Percentiles rank a stretch among this genome's conserved stretches.
Conservation (phyloP, 92 coral and sea anemone genomes). For the Galaxea fascicularis region DNA sequence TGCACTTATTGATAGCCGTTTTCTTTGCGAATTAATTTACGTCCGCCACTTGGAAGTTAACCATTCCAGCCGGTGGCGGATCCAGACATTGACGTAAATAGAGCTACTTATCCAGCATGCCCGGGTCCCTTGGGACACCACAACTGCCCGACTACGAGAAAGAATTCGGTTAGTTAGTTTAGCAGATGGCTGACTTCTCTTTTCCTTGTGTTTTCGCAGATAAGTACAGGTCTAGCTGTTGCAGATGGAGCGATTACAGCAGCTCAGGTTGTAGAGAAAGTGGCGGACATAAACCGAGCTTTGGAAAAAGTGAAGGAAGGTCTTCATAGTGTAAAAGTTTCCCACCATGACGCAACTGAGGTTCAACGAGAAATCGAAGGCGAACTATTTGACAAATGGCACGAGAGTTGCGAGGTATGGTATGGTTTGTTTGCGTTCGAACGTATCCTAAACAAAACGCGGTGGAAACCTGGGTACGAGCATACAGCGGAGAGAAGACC, state of each 20-base stretch:
- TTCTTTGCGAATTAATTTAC: too few relatives aligned
- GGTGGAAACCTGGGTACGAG: background rate
- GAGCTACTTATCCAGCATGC: too few relatives aligned
- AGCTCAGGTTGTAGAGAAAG: background rate
- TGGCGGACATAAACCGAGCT: conserved; percentile 17
- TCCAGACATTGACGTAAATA: too few relatives aligned
- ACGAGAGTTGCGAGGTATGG: background rate
- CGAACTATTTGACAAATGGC: conserved; percentile 46
- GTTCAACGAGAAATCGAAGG: conserved; percentile 64
- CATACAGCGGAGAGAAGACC: conserved; percentile 1
- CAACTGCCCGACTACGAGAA: too few relatives aligned
- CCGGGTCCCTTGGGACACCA: background rate
- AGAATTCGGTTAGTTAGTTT: background rate
- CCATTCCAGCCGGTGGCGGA: background rate
- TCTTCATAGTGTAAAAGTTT: conserved; percentile 55
- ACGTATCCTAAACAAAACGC: background rate
- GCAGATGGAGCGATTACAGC: conserved; percentile 12
- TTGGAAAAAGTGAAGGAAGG: conserved; percentile 60
- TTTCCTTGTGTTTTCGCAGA: conserved; percentile 11
- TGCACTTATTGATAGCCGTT: conserved; percentile 1
- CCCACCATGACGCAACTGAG: conserved; percentile 46
- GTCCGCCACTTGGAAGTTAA: conserved; percentile 5
- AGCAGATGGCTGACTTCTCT: background rate
- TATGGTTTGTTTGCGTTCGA: background rate
- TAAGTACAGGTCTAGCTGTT: background rate